These are phyloP conservation scores for Penaeus japonicus DNA, from an alignment of 1,140 invertebrate species.

Conservation along the genomic window DNA sequence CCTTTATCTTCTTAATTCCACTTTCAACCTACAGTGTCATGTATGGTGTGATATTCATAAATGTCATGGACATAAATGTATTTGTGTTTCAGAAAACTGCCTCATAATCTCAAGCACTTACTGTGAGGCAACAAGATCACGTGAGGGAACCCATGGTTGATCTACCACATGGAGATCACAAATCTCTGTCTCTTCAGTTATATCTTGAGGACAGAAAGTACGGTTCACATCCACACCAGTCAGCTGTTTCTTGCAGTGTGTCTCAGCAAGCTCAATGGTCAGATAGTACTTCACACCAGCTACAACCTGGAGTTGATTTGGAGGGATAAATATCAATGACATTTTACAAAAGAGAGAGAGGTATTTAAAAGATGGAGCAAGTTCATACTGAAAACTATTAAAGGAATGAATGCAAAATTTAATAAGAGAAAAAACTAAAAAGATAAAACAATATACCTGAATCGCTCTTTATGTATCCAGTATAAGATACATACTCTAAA, in stretches of 20 bases:
- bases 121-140: constrained; percentile 42
- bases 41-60: too few species aligned
- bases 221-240: constrained; percentile 51
- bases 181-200: constrained; percentile 50
- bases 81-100: too few species aligned
- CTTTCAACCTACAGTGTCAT: too few species aligned
- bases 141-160: constrained; percentile 56
- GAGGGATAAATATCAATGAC: neutral
- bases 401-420: neutral
- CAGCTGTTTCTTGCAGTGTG: constrained; percentile 48
- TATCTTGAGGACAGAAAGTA: constrained; percentile 48
- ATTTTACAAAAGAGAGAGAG: neutral
- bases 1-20: too few species aligned
- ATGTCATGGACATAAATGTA: too few species aligned
- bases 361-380: too few species aligned
- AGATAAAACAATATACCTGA: neutral
- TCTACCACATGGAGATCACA: constrained; percentile 55
- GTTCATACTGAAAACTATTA: neutral
- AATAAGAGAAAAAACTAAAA: too few species aligned
- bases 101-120: neutral
- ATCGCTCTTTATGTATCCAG: neutral
- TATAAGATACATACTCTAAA: too few species aligned
- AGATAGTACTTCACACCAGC: constrained; percentile 54
- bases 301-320: constrained; percentile 37
- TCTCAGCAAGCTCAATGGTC: constrained; percentile 53